Conservation (phyloP, 2,888 invertebrate species). For the Drosophila hamatofila region DNA sequence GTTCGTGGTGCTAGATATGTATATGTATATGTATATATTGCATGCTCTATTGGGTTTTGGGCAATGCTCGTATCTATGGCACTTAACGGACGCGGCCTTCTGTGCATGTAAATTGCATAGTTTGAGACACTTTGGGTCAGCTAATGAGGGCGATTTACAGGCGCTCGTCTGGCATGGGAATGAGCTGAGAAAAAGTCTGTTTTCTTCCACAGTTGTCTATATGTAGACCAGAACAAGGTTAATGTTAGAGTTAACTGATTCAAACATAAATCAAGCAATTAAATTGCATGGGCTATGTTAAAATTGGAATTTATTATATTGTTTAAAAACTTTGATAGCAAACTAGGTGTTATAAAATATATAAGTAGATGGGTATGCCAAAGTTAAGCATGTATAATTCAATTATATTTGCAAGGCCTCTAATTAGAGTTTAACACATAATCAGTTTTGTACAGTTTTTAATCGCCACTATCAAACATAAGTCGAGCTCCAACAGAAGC, state of each 20-base stretch:
- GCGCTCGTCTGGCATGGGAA: slow-evolving; percentile 45
- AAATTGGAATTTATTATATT: too few species aligned
- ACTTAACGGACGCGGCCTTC: slow-evolving; percentile 58
- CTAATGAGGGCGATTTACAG: slow-evolving; percentile 70
- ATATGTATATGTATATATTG: slow-evolving; percentile 42
- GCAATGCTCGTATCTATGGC: slow-evolving; percentile 51
- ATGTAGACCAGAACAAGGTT: slow-evolving; percentile 12
- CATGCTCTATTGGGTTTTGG: slow-evolving; percentile 72
- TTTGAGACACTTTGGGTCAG: slow-evolving; percentile 76
- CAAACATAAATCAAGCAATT: not conserved
- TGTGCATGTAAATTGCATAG: slow-evolving; percentile 79
- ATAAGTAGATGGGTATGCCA: too few species aligned
- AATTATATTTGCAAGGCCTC: too few species aligned
- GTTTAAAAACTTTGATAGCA: not conserved
- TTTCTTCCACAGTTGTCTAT: not conserved
- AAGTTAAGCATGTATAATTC: too few species aligned
- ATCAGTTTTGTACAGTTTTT: too few species aligned
- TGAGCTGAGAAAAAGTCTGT: slow-evolving; percentile 21
- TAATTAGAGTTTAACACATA: too few species aligned
- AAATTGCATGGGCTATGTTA: not conserved
- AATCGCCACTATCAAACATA: too few species aligned
- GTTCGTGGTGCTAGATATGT: slow-evolving; percentile 34
- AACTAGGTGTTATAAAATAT: not conserved
- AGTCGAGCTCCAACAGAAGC: too few species aligned
- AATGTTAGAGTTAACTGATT: not conserved